These are phyloP conservation scores for Thysanoteuthis rhombus DNA, from an alignment of 2,888 invertebrate species.

Conservation along the genomic window DNA sequence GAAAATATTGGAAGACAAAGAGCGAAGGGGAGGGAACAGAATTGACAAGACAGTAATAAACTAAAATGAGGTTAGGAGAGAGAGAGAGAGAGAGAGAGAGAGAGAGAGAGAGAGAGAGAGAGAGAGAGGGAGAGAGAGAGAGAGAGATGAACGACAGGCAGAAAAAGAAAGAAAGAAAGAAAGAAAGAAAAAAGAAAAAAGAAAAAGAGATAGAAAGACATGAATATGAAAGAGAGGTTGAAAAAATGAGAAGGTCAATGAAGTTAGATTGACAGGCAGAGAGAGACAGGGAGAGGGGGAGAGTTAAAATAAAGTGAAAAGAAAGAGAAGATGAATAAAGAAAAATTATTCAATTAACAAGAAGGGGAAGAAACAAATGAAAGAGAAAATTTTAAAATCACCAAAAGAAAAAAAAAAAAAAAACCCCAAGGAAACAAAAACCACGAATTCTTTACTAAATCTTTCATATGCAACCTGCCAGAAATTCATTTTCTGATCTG, in stretches of 20 bases:
- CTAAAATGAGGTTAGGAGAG: neutral
- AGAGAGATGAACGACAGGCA: no score
- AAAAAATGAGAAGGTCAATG: no score
- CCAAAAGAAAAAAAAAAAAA: neutral
- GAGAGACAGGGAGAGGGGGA: no score
- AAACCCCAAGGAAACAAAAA: no score
- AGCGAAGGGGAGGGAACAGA: neutral
- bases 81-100: neutral
- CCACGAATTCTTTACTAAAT: neutral
- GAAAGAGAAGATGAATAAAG: no score
- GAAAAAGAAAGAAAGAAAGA: neutral
- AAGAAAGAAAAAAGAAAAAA: neutral
- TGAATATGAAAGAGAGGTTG: neutral
- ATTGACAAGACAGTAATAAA: neutral
- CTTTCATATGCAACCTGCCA: neutral
- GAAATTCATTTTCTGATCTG: neutral
- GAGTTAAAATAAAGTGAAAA: no score
- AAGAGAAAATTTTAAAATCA: no score
- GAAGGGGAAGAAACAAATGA: no score
- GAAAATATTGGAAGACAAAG: neutral
- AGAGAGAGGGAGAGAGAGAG: no score
- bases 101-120: neutral
- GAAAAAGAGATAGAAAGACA: no score
- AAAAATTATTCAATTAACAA: no score
- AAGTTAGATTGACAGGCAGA: no score